Evolutionary conservation across 2,888 invertebrate species (phyloP).

Genomic region (Cephalotes varians): DNA sequence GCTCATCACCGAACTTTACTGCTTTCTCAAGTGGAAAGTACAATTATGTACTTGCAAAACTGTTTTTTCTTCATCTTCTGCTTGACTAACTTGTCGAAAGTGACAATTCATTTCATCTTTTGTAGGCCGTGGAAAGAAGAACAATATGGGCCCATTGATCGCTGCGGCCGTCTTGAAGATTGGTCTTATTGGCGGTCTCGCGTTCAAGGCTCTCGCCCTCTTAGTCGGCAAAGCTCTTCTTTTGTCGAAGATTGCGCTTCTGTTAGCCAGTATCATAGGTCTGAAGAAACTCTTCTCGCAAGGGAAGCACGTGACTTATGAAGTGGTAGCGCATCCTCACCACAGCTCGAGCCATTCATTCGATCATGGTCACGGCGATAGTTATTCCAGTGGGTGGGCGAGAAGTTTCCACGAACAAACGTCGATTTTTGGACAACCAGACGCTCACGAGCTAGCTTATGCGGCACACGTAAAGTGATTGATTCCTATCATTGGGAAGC

Average conservation of each 20-base stretch:
- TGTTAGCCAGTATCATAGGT: conserved; percentile 93
- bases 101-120: conserved; percentile 35
- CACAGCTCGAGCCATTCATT: conserved; percentile 87
- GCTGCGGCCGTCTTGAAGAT: conserved; percentile 93
- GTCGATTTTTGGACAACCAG: conserved; percentile 78
- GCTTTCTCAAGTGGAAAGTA: conserved; percentile 62
- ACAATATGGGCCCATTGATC: conserved; percentile 91
- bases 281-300: conserved; percentile 93
- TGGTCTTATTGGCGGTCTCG: conserved; percentile 92
- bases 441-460: conserved; percentile 89
- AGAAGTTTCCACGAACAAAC: conserved; percentile 87
- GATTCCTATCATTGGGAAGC: background rate
- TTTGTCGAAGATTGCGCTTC: conserved; percentile 93
- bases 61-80: conserved; percentile 8
- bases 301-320: conserved; percentile 91
- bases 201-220: conserved; percentile 93
- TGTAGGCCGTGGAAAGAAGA: conserved; percentile 90
- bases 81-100: conserved; percentile 52
- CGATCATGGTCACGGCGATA: conserved; percentile 85
- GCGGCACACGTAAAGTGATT: conserved; percentile 86
- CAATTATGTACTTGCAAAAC: conserved; percentile 9
- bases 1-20: conserved; percentile 49
- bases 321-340: conserved; percentile 91
- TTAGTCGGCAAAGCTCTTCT: conserved; percentile 95
- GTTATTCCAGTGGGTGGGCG: conserved; percentile 89